These are phyloP conservation scores for Anguilla pacifica DNA, from an alignment of 2,797 vertebrate genomes.

Conservation along the genomic window DNA sequence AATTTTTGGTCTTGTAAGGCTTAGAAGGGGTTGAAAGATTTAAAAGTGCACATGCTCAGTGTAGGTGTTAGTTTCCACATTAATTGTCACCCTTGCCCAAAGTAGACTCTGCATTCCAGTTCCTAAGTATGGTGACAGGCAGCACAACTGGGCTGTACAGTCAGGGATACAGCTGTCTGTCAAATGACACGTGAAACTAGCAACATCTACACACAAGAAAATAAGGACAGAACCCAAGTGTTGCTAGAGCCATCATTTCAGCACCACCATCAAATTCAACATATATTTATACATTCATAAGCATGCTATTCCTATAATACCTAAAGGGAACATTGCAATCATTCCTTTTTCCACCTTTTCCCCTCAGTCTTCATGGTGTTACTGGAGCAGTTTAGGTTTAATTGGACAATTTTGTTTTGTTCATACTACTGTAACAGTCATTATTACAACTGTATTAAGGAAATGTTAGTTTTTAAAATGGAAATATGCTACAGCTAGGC, in stretches of 20 bases:
- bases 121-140: constrained; percentile 17
- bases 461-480: not conserved
- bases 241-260: not conserved
- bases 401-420: not conserved
- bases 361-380: not conserved
- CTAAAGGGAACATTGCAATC: not conserved
- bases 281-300: constrained; percentile 1
- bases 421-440: not conserved
- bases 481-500: not conserved
- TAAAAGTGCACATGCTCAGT: not conserved
- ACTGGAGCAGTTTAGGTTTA: not conserved
- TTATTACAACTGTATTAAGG: not conserved
- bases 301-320: not conserved
- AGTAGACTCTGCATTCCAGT: constrained; percentile 16
- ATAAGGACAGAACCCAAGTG: constrained; percentile 7
- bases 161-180: not conserved
- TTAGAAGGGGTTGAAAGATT: not conserved
- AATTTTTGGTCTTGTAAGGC: not conserved
- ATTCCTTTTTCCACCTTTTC: not conserved
- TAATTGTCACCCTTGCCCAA: constrained; percentile 28
- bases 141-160: constrained; percentile 9
- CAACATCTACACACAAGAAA: constrained; percentile 1
- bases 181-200: constrained; percentile 17
- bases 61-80: constrained; percentile 19
- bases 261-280: not conserved